Base-by-base conservation (phyloP, 1,140 invertebrate genomes). In the Brachionus angularis region DNA sequence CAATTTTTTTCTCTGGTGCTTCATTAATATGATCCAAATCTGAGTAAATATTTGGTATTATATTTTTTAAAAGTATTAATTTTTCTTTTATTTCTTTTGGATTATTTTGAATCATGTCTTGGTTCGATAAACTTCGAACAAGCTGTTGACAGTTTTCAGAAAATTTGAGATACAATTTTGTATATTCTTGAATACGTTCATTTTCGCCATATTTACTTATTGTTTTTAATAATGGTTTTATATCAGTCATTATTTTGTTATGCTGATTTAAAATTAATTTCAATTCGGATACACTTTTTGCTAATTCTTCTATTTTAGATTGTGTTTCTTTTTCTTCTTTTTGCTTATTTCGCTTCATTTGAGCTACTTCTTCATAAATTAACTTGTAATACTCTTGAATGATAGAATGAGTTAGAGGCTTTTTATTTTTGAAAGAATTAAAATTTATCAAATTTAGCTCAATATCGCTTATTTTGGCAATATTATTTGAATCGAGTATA, bases 251-350 rank as follows among this genome's bases (percentile, higher is more conserved):
- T 33, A 67, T 25, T 50, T 47, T 67, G n/a, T 31, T 67, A 23
- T 67, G 62, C 23, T 67, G 62, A 34, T 67, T 67, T 12, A 67
- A 27, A 34, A 67, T 31, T 10, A 33, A 14, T 36, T 67, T 67
- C 21, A 67, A 67, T 8, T 67, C 62, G 3, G n/a, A 21, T 5
- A 47, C 18, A 31, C 47, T 33, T 29, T 46, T 50, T n/a, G 31
- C 33, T 21, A 67, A 29, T 21, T 67, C 62, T 21, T 67, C 62
- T 8, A 47, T 14, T 67, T 67, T 67, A 29, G 4, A n/a, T 3
- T 7, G 16, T 4, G 33, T 34, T 23, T 67, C 62, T 67, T 67
- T 67, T 47, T 67, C 62, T 27, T 67, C 47, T 67, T 67, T 67
- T 50, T 67, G 62, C 25, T 47, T 50, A 27, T 21, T 21, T 23